Percentiles rank a stretch among this genome's conserved stretches.
These are phyloP conservation scores for Drosophila mauritiana DNA, from an alignment of 1,140 invertebrate species.

Conservation along the genomic window DNA sequence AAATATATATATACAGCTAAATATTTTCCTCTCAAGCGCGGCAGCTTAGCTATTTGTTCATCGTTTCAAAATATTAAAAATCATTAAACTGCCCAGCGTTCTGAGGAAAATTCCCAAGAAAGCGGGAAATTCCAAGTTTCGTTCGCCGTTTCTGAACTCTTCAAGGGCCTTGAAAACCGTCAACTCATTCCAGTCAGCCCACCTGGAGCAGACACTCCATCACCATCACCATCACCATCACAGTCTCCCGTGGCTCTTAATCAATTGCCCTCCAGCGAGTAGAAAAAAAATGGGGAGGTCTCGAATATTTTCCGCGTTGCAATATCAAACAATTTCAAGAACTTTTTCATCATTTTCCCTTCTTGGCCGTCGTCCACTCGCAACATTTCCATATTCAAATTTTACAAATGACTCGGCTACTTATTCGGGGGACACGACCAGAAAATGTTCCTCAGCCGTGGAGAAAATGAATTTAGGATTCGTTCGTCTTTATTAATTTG, in stretches of 20 bases:
- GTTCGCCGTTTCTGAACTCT: slow-evolving; percentile 1
- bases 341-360: slow-evolving; percentile 51
- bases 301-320: slow-evolving; percentile 27
- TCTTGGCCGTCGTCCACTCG: slow-evolving; percentile 17
- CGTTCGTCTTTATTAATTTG: slow-evolving; percentile 53
- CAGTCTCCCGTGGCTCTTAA: slow-evolving; percentile 1
- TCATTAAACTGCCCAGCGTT: too few relatives aligned
- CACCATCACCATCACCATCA: slow-evolving; percentile 16
- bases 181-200: slow-evolving; percentile 34
- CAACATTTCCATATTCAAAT: slow-evolving; percentile 70
- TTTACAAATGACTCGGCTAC: slow-evolving; percentile 59
- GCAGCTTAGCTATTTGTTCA: background rate
- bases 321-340: slow-evolving; percentile 54
- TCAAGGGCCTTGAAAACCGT: background rate
- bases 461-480: slow-evolving; percentile 56
- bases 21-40: background rate
- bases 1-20: background rate
- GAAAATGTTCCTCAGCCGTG: slow-evolving; percentile 42
- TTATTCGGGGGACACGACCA: background rate
- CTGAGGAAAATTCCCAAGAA: background rate
- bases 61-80: background rate
- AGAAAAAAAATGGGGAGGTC: background rate
- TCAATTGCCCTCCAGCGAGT: slow-evolving; percentile 30
- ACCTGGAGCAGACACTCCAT: slow-evolving; percentile 32
- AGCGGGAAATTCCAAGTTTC: slow-evolving; percentile 9